Conservation (phyloP, 2,797 vertebrate genomes). For the Limnodromus scolopaceus region DNA sequence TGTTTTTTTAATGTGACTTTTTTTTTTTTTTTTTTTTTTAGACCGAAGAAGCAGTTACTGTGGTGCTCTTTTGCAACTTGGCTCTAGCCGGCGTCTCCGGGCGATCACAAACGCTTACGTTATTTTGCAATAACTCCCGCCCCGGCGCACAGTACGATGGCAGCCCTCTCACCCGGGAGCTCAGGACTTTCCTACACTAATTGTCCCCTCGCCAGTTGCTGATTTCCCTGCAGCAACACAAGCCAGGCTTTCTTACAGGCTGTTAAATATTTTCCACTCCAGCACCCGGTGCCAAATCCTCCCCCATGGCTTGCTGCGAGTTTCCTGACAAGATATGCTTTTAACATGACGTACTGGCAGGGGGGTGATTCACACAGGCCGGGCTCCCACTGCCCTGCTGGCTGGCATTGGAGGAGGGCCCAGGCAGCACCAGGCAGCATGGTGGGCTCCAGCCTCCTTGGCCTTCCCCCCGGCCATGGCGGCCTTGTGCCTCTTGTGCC, state of each 20-base stretch:
- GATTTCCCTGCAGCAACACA: constrained; percentile 57
- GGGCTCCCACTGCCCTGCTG: not conserved
- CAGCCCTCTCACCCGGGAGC: not conserved
- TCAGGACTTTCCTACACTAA: constrained; percentile 69
- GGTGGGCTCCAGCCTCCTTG: not conserved
- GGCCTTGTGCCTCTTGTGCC: accelerated
- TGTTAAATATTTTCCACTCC: constrained; percentile 75
- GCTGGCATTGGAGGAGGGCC: not conserved
- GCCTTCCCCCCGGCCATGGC: accelerated
- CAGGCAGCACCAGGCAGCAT: too few relatives aligned
- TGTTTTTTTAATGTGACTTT: not conserved
- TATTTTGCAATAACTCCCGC: constrained; percentile 33
- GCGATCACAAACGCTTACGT: constrained; percentile 45
- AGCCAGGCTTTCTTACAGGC: constrained; percentile 74
- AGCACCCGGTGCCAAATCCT: constrained; percentile 68
- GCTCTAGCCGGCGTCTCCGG: not conserved
- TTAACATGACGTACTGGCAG: not conserved
- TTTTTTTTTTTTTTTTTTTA: not conserved
- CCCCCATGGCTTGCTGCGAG: constrained; percentile 65
- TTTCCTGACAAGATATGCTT: constrained; percentile 71
- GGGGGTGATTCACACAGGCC: not conserved
- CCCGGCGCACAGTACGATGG: not conserved
- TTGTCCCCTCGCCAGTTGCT: constrained; percentile 61
- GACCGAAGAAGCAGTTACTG: not conserved
- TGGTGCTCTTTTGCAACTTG: constrained; percentile 55